Percentiles rank a stretch among this genome's conserved stretches.
Evolutionary conservation across 2,113 vertebrate genomes (phyloP).

Genomic region (Barnardius zonarius): DNA sequence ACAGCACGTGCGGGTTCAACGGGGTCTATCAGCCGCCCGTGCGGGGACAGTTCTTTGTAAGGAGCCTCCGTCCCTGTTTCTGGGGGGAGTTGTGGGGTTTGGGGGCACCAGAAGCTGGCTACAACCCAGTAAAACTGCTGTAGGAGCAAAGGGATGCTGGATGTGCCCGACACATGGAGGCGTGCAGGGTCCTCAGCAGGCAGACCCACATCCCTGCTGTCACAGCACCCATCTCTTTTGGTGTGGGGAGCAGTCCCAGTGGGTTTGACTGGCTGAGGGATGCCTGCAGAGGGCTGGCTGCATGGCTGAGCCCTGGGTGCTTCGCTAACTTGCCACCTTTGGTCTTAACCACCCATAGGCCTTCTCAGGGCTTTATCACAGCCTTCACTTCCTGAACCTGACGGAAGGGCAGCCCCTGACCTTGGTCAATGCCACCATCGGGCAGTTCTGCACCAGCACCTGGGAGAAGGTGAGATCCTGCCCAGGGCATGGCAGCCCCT

Average conservation of each 20-base stretch:
- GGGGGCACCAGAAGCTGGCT: not conserved
- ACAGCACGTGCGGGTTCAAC: conserved; percentile 71
- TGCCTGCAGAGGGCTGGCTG: accelerated
- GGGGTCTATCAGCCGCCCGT: conserved; percentile 77
- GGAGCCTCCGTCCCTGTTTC: accelerated
- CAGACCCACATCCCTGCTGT: not conserved
- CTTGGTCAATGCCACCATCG: conserved; percentile 37
- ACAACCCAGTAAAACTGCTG: accelerated
- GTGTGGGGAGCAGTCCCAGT: accelerated
- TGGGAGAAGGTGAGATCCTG: conserved; percentile 72
- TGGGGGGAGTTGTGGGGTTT: not conserved
- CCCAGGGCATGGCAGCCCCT: not conserved
- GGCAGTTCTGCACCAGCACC: conserved; percentile 65
- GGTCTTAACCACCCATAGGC: conserved; percentile 61
- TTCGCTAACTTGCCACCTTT: not conserved
- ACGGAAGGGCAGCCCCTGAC: conserved; percentile 61
- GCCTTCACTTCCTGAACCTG: conserved; percentile 78
- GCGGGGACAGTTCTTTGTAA: conserved; percentile 76
- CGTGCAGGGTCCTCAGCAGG: not conserved
- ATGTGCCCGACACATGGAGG: accelerated
- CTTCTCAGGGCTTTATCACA: conserved; percentile 76
- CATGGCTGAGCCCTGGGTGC: not conserved
- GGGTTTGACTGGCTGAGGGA: not conserved
- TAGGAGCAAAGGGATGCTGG: not conserved
- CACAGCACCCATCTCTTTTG: accelerated